These are phyloP conservation scores for Pica pica DNA, from an alignment of 2,113 vertebrate genomes.

Conservation along the genomic window DNA sequence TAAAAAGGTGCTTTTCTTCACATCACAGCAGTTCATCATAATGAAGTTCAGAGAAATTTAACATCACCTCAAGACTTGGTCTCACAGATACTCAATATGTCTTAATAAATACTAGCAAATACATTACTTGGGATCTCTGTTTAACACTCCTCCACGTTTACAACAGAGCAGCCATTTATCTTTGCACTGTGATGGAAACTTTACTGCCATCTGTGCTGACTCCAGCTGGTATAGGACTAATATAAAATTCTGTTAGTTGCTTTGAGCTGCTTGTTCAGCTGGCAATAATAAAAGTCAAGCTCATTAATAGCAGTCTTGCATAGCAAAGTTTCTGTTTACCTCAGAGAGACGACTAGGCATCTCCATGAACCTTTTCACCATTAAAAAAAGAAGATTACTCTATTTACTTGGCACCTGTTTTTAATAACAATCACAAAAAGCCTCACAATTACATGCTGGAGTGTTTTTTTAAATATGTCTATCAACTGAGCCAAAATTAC, in stretches of 20 bases:
- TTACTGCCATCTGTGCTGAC: not conserved
- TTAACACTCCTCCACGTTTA: not conserved
- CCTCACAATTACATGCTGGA: not conserved
- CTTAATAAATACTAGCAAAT: not conserved
- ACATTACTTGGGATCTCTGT: not conserved
- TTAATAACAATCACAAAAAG: not conserved
- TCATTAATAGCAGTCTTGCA: constrained; percentile 25
- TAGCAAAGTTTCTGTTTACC: constrained; percentile 17
- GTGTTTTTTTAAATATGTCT: not conserved
- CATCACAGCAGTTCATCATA: not conserved
- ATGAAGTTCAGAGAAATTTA: not conserved
- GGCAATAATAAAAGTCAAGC: constrained; percentile 23
- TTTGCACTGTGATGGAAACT: not conserved
- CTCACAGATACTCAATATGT: not conserved
- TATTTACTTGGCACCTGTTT: not conserved
- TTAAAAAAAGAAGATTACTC: not conserved
- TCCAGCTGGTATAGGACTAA: constrained; percentile 35
- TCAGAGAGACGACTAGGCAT: not conserved
- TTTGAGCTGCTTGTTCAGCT: constrained; percentile 41
- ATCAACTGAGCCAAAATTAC: not conserved
- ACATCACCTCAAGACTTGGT: not conserved
- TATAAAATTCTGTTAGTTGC: constrained; percentile 23
- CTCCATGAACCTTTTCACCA: not conserved
- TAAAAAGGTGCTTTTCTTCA: not conserved
- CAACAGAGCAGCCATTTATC: not conserved